phyloP scores from a whole-genome alignment of 2,888 invertebrate genomes.

The Coelopa pilipes region DNA sequence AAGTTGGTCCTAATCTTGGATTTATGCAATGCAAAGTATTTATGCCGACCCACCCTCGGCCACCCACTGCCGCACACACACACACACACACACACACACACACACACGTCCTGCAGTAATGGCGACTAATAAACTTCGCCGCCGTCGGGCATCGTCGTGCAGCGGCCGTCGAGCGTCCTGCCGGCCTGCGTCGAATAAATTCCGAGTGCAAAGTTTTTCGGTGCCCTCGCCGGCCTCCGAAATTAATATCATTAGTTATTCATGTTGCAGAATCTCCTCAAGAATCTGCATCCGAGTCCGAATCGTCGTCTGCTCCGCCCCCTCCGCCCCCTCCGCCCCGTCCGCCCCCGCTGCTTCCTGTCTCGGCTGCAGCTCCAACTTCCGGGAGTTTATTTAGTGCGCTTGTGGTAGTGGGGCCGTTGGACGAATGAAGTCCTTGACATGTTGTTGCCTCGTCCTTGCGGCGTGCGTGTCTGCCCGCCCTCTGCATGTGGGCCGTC shows the following conservation, averaged over 20 bases:
- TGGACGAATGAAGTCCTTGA: slow-evolving; percentile 45
- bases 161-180: neutral
- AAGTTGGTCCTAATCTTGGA: slow-evolving; percentile 3
- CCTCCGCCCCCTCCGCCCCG: neutral
- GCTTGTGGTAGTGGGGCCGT: slow-evolving; percentile 39
- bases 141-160: neutral
- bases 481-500: slow-evolving; percentile 23
- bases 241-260: slow-evolving; percentile 12
- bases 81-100: slow-evolving; percentile 1
- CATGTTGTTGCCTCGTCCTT: slow-evolving; percentile 42
- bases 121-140: neutral
- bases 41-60: neutral
- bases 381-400: slow-evolving; percentile 25
- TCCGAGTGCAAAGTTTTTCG: slow-evolving; percentile 1
- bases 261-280: slow-evolving; percentile 21
- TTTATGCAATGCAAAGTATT: slow-evolving; percentile 13
- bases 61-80: neutral
- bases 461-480: slow-evolving; percentile 22
- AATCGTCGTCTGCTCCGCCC: neutral
- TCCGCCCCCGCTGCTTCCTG: slow-evolving; percentile 38
- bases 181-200: neutral
- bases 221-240: neutral
- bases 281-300: slow-evolving; percentile 21
- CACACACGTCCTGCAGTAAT: neutral
- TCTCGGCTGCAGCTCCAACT: slow-evolving; percentile 30